phyloP scores from a whole-genome alignment of 2,113 vertebrate species.

The Clarias macrocephalus region DNA sequence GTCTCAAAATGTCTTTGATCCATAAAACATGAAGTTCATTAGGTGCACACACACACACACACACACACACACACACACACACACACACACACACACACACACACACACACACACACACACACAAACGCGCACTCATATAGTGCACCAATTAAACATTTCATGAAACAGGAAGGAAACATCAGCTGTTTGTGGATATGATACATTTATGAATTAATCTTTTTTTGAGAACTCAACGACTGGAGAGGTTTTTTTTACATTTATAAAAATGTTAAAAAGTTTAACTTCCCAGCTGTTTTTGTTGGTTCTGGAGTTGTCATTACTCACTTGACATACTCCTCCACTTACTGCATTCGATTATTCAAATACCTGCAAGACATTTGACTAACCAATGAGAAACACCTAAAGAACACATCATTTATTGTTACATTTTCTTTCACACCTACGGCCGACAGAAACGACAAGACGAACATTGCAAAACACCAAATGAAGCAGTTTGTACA shows the following conservation, averaged over 20 bases:
- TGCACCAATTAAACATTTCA: constrained; percentile 57
- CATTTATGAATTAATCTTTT: background rate
- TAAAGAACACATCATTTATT: background rate
- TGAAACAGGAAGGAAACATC: constrained; percentile 34
- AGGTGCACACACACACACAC: constrained; percentile 50
- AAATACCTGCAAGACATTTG: background rate
- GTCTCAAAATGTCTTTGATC: constrained; percentile 62
- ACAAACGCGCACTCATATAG: background rate
- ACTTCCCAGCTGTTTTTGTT: background rate
- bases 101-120: background rate
- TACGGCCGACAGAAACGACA: background rate
- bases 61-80: constrained; percentile 7
- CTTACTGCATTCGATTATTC: background rate
- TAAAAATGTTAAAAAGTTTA: background rate
- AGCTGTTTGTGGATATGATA: constrained; percentile 9
- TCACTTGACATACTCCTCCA: background rate
- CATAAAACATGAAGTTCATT: constrained; percentile 66
- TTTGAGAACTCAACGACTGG: constrained; percentile 1
- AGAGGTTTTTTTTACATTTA: background rate
- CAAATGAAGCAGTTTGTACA: background rate
- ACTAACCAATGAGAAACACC: background rate
- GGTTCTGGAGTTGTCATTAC: background rate
- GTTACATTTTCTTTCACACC: background rate
- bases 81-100: background rate
- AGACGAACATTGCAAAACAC: background rate